These are phyloP conservation scores for Papilio machaon DNA, from an alignment of 1,140 invertebrate genomes.

Conservation along the genomic window DNA sequence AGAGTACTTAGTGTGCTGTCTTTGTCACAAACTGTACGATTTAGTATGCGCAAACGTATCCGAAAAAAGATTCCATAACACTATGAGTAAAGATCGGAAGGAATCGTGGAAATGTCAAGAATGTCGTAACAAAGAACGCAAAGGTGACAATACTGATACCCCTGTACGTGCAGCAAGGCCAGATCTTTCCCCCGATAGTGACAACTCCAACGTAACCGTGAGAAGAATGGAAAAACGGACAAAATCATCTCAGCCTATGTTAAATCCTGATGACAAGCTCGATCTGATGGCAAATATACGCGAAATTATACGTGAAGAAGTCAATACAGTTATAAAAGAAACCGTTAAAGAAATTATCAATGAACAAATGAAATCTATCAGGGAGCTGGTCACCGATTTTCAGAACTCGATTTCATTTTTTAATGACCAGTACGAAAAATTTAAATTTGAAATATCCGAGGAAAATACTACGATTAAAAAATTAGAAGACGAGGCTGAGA, in stretches of 20 bases:
- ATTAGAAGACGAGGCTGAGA: not conserved
- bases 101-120: not conserved
- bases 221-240: not conserved
- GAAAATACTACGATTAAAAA: not conserved
- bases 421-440: constrained; percentile 1
- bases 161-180: not conserved
- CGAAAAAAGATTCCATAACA: too few species aligned
- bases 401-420: not conserved
- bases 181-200: not conserved
- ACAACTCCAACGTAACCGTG: not conserved
- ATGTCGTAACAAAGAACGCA: not conserved
- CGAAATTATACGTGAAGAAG: not conserved
- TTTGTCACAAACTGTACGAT: too few species aligned
- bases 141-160: constrained; percentile 3
- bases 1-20: too few species aligned
- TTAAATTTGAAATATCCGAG: not conserved
- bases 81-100: too few species aligned
- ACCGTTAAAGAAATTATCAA: not conserved
- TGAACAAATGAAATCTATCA: constrained; percentile 1
- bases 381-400: constrained; percentile 6
- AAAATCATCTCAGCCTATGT: not conserved
- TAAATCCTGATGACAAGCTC: not conserved
- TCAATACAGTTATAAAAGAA: constrained; percentile 1
- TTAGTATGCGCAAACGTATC: too few species aligned
- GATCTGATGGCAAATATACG: not conserved